phyloP scores from a whole-genome alignment of 2,113 vertebrate species.

The Rhinolophus sinicus region DNA sequence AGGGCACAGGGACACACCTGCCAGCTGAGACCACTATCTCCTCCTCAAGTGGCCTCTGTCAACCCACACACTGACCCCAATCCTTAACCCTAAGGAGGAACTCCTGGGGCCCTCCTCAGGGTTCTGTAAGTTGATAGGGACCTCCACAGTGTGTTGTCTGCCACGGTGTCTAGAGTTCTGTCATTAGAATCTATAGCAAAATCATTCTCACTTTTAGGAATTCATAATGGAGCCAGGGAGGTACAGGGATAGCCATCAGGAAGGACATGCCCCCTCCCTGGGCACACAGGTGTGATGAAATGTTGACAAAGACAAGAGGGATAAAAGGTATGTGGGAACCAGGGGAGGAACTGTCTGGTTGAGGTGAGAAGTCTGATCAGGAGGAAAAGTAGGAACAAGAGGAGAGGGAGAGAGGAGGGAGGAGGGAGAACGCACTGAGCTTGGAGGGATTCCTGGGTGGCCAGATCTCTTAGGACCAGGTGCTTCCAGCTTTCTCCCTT shows the following conservation, averaged over 20 bases:
- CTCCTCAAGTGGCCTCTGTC: fast-evolving
- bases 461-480: background rate
- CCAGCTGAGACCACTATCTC: fast-evolving
- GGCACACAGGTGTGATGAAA: background rate
- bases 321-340: no score
- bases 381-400: background rate
- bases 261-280: fast-evolving
- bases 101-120: no score
- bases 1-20: background rate
- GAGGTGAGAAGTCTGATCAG: background rate
- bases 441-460: background rate
- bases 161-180: background rate
- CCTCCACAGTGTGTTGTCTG: background rate
- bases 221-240: background rate
- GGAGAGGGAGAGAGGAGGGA: no score
- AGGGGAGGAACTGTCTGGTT: no score
- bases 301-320: background rate
- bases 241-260: no score
- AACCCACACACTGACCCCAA: no score
- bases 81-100: no score
- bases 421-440: background rate
- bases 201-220: background rate
- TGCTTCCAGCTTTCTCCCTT: fast-evolving
- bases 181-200: background rate
- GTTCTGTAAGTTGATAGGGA: background rate